Conservation (phyloP, 1,140 invertebrate genomes). For the Drosophila ananassae region DNA sequence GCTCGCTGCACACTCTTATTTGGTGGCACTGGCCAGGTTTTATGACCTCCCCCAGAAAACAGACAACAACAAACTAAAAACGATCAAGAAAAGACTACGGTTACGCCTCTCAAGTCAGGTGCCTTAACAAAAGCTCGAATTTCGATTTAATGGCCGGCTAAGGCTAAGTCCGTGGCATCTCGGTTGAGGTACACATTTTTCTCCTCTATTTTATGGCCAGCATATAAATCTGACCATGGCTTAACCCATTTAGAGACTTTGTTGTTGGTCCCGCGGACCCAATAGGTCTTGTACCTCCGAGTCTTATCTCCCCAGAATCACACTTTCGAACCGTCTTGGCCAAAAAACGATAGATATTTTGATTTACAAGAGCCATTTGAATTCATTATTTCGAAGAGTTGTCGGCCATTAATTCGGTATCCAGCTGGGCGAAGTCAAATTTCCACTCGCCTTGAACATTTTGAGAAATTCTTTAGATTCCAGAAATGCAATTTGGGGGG, state of each 20-base stretch:
- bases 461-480: constrained; percentile 11
- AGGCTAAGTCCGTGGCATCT: constrained; percentile 50
- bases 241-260: constrained; percentile 67
- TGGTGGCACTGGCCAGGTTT: constrained; percentile 71
- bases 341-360: constrained; percentile 18
- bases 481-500: constrained; percentile 10
- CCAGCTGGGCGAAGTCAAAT: constrained; percentile 1
- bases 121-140: constrained; percentile 68
- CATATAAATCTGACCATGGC: constrained; percentile 57
- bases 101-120: constrained; percentile 73
- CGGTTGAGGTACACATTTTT: constrained; percentile 40
- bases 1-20: constrained; percentile 54
- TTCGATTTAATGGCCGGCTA: constrained; percentile 52
- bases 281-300: constrained; percentile 21
- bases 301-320: constrained; percentile 43
- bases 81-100: constrained; percentile 39
- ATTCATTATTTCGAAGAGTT: constrained; percentile 27
- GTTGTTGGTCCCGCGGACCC: constrained; percentile 42
- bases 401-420: constrained; percentile 12
- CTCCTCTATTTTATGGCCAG: constrained; percentile 54
- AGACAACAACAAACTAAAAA: constrained; percentile 9
- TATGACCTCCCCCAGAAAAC: constrained; percentile 68
- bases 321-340: constrained; percentile 31
- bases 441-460: constrained; percentile 7
- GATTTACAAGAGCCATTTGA: constrained; percentile 43